Evolutionary conservation across 2,113 vertebrate species (phyloP).

Genomic region (Poeciliopsis turrubarensis): DNA sequence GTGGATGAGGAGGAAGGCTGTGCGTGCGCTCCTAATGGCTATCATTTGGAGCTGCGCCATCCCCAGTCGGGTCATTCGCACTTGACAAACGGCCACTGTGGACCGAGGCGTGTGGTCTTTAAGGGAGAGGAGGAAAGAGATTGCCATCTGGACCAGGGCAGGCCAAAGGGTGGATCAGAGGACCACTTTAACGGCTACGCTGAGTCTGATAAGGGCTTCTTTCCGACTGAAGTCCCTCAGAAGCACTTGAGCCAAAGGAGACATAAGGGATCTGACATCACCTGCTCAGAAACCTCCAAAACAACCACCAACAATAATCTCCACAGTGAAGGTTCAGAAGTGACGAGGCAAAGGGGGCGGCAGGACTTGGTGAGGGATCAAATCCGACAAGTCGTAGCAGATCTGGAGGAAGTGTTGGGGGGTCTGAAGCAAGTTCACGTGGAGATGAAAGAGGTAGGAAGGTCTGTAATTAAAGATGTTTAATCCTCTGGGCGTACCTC

Average conservation of each 20-base stretch:
- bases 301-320: not conserved
- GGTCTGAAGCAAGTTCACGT: constrained; percentile 83
- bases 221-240: constrained; percentile 78
- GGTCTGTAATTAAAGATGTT: constrained; percentile 39
- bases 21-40: constrained; percentile 29
- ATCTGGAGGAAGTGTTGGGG: constrained; percentile 81
- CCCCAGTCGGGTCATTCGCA: constrained; percentile 12
- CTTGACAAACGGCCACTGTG: constrained; percentile 64
- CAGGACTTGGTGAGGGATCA: constrained; percentile 75
- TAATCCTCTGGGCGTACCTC: constrained; percentile 20
- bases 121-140: constrained; percentile 58
- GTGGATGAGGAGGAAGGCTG: constrained; percentile 48
- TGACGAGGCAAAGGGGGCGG: constrained; percentile 48
- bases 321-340: constrained; percentile 20
- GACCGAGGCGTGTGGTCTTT: constrained; percentile 37
- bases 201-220: constrained; percentile 57
- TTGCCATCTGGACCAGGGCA: constrained; percentile 46
- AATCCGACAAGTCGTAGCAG: constrained; percentile 80
- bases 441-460: constrained; percentile 84
- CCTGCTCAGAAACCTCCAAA: constrained; percentile 25
- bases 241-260: constrained; percentile 59
- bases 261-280: constrained; percentile 31
- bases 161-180: constrained; percentile 53
- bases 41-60: constrained; percentile 41
- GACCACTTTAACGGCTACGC: constrained; percentile 57